Evolutionary conservation across 2,888 invertebrate species (phyloP).

Genomic region (Nasonovia ribisnigri): DNA sequence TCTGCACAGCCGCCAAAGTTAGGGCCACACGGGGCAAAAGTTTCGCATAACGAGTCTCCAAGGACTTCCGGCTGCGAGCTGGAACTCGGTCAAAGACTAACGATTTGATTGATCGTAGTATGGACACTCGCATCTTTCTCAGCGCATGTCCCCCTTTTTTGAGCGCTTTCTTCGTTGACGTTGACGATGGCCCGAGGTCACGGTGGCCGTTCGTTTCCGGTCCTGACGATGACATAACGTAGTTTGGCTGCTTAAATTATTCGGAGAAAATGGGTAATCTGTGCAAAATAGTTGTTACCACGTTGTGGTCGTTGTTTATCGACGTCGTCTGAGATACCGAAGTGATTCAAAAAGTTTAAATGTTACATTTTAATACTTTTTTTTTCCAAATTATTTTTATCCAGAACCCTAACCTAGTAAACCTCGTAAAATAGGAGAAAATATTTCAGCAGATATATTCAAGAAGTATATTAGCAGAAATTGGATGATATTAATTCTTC

Average conservation of each 20-base stretch:
- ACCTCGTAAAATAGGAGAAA: too few species aligned
- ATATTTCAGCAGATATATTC: too few species aligned
- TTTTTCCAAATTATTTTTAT: too few species aligned
- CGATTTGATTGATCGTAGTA: constrained; percentile 5
- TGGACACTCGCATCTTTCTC: constrained; percentile 16
- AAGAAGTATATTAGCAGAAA: too few species aligned
- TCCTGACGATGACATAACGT: not conserved
- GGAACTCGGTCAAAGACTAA: constrained; percentile 7
- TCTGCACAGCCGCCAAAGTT: not conserved
- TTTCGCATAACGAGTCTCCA: constrained; percentile 24
- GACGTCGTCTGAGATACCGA: not conserved
- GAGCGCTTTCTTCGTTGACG: not conserved
- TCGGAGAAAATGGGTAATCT: not conserved
- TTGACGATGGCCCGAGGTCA: not conserved
- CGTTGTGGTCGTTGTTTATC: not conserved
- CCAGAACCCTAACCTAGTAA: too few species aligned
- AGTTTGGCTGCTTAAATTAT: not conserved
- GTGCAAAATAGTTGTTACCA: not conserved
- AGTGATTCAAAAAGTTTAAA: not conserved
- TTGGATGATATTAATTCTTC: too few species aligned
- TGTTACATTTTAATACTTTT: too few species aligned
- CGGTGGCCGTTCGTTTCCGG: not conserved
- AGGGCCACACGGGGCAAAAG: not conserved
- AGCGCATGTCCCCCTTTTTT: not conserved
- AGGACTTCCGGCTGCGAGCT: not conserved